Percentiles rank a stretch among this genome's conserved stretches.
phyloP scores from a whole-genome alignment of 2,113 vertebrate species.

The Pangasianodon hypophthalmus region DNA sequence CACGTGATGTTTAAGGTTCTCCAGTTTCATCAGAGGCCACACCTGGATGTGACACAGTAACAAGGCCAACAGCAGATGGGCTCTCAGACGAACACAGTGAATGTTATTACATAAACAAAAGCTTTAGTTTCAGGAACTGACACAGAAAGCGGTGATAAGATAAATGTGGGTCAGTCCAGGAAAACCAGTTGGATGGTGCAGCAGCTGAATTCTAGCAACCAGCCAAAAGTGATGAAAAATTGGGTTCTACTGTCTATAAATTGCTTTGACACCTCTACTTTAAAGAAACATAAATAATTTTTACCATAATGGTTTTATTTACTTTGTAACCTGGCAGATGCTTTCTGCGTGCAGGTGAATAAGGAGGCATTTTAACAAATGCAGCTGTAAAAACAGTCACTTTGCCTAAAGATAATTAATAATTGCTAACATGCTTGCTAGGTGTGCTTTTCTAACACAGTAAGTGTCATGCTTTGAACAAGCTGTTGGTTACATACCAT shows the following conservation, averaged over 20 bases:
- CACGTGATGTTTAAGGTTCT: slow-evolving; percentile 1
- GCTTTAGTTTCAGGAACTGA: background rate
- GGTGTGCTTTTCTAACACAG: background rate
- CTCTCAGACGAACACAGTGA: background rate
- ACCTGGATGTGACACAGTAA: background rate
- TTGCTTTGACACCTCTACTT: background rate
- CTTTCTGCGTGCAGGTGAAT: background rate
- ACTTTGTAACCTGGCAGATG: background rate
- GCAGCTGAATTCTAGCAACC: background rate
- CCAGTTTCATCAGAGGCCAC: slow-evolving; percentile 17
- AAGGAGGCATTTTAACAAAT: background rate
- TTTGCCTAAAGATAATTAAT: background rate
- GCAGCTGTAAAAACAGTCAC: background rate
- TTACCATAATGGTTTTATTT: background rate
- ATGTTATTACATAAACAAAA: slow-evolving; percentile 7
- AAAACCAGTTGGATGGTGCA: background rate
- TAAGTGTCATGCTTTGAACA: background rate
- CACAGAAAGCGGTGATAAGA: background rate
- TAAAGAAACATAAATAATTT: background rate
- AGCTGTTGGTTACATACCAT: background rate
- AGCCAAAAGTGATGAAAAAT: background rate
- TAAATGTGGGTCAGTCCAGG: background rate
- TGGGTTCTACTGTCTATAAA: background rate
- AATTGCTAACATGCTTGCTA: background rate
- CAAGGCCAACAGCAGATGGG: slow-evolving; percentile 22